A percentile compares a stretch with the other conserved stretches of the same genome.
Conservation (phyloP, 2,113 vertebrate species). For the Ibidorhyncha struthersii region DNA sequence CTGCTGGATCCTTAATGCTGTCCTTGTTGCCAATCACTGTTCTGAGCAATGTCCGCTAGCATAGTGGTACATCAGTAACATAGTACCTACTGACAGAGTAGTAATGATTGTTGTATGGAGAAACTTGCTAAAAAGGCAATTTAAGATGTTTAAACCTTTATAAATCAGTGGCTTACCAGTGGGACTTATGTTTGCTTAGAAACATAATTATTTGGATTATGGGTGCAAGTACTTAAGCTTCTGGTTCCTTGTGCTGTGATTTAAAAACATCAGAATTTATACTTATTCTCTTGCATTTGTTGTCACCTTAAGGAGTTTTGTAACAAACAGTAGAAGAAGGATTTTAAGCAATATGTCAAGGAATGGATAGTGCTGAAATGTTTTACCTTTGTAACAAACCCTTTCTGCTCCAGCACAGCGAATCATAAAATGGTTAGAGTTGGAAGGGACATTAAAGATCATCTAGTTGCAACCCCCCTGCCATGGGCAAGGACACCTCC, state of each 20-base stretch:
- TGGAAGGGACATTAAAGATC: no score
- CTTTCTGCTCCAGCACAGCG: neutral
- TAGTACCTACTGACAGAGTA: neutral
- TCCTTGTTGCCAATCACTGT: neutral
- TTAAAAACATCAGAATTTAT: neutral
- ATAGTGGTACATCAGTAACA: neutral
- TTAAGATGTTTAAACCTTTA: fast-evolving
- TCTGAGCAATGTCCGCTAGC: neutral
- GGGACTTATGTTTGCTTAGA: neutral
- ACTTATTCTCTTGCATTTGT: neutral
- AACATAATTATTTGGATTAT: neutral
- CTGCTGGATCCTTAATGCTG: neutral
- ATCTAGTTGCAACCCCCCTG: no score
- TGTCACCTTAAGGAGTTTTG: neutral
- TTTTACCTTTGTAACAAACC: neutral
- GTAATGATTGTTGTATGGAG: neutral
- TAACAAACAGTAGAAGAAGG: neutral
- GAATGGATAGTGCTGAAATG: neutral
- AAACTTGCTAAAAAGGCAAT: neutral
- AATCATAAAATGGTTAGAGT: no score
- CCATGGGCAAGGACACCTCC: no score
- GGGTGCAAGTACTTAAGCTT: neutral
- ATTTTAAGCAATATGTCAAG: neutral
- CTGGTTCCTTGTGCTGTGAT: neutral
- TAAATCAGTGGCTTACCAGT: no score